Conservation (phyloP, 1,140 invertebrate species). For the Lepidotrigona ventralis region DNA sequence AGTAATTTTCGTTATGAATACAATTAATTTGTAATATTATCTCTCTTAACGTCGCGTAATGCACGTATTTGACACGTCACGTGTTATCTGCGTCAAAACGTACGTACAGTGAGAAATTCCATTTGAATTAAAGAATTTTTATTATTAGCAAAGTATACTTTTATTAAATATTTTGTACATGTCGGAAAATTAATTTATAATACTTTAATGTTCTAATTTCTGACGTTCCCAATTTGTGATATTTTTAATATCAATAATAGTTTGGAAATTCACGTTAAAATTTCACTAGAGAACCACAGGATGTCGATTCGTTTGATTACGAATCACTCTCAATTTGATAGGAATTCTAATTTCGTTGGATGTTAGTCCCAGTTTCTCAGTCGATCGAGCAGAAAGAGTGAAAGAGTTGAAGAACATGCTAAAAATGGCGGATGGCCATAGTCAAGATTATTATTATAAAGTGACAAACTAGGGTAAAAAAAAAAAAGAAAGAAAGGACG, state of each 20-base stretch:
- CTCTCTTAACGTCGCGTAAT: not conserved
- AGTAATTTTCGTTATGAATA: not conserved
- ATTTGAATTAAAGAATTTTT: not conserved
- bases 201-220: too few relatives aligned
- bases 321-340: not conserved
- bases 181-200: too few relatives aligned
- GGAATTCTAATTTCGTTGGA: not conserved
- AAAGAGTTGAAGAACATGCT: not conserved
- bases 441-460: constrained; percentile 37
- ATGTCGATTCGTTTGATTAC: not conserved
- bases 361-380: not conserved
- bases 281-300: not conserved
- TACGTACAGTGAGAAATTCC: not conserved
- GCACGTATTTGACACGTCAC: not conserved
- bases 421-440: constrained; percentile 20
- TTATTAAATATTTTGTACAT: too few relatives aligned
- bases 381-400: not conserved
- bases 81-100: not conserved
- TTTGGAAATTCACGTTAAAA: too few relatives aligned
- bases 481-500: not conserved
- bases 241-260: too few relatives aligned
- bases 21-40: not conserved
- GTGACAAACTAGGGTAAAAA: too few relatives aligned
- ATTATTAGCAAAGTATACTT: not conserved
- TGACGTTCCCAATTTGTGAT: too few relatives aligned